Evolutionary conservation across 2,113 vertebrate species (phyloP), one percentile per base, ranked within the genome.

Genomic region (Calyptomena viridis): DNA sequence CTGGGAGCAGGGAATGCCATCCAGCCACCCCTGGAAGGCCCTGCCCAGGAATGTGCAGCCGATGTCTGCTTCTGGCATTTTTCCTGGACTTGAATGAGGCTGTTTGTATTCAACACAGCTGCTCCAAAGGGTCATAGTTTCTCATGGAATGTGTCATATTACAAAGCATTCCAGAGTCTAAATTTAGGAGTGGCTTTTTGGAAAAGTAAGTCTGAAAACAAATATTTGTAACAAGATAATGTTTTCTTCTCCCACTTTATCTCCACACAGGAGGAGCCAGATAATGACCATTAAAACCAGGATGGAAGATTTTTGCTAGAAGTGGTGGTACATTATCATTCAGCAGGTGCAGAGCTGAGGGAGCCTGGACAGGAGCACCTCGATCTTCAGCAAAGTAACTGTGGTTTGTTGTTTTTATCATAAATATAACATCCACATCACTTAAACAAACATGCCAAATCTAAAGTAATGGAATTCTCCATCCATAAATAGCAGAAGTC

Each of bases 151-250:
- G 62, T 40, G 49, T 44, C 77, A 37, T 37, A 23, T n/a, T 84
- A 74, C 49, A 87, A 76, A 89, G 84, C 77, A 95, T 79, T 91
- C 37, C 46, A 88, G 59, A 93, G 28, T 28, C 49, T 87, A 94
- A 76, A 87, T 62, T 75, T 82, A 91, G 63, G 33, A 13, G 4
- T 64, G 40, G 27, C 5, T 5, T 77, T 82, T 47, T 73, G 19
- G 42, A n/a, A 58, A 76, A 86, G 72, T 6, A 59, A 33, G 37
- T 33, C 69, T 66, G 49, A 87, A 53, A 76, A 73, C 3, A 82
- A 76, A 1, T 33, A 66, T 49, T 82, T 55, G 5, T 49, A 82
- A 39, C 28, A 69, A 84, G 46, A 42, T 10, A 60, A 33, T 33
- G 10, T 35, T 55, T 50, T 59, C 7, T 76, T 87, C 53, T 89